phyloP scores from a whole-genome alignment of 2,888 invertebrate genomes.

The Drosophila pseudotakahashii region DNA sequence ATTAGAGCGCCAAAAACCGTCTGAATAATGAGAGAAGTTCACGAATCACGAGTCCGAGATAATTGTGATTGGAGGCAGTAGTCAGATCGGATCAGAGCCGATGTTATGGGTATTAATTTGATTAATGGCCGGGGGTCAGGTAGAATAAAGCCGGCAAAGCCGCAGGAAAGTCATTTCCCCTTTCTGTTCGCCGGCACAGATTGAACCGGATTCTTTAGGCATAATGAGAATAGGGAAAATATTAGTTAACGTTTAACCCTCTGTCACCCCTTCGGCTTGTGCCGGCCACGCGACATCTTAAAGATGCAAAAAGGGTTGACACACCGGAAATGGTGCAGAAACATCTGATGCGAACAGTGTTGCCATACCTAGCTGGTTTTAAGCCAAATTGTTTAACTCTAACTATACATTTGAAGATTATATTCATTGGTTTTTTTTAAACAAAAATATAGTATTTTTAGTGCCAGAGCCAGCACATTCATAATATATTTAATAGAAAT shows the following conservation, averaged over 20 bases:
- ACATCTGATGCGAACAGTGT: constrained; percentile 8
- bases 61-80: constrained; percentile 46
- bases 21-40: constrained; percentile 48
- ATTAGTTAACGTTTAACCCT: constrained; percentile 76
- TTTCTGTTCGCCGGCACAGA: not conserved
- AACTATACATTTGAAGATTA: not conserved
- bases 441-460: too few species aligned
- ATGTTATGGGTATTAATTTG: constrained; percentile 51
- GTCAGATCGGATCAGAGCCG: constrained; percentile 21
- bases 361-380: not conserved
- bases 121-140: constrained; percentile 56
- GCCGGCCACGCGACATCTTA: constrained; percentile 75
- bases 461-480: too few species aligned
- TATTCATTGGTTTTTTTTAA: too few species aligned
- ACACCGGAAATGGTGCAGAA: constrained; percentile 39
- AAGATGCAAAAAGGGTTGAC: constrained; percentile 57
- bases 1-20: constrained; percentile 60
- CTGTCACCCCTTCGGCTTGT: constrained; percentile 47
- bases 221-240: constrained; percentile 49
- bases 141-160: constrained; percentile 49
- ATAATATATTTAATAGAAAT: too few species aligned
- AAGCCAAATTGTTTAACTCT: not conserved
- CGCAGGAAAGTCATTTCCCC: constrained; percentile 40
- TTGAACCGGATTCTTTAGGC: constrained; percentile 35
- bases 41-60: constrained; percentile 32